Conservation (phyloP, 2,797 vertebrate genomes). For the Bryconaethiops microstoma region DNA sequence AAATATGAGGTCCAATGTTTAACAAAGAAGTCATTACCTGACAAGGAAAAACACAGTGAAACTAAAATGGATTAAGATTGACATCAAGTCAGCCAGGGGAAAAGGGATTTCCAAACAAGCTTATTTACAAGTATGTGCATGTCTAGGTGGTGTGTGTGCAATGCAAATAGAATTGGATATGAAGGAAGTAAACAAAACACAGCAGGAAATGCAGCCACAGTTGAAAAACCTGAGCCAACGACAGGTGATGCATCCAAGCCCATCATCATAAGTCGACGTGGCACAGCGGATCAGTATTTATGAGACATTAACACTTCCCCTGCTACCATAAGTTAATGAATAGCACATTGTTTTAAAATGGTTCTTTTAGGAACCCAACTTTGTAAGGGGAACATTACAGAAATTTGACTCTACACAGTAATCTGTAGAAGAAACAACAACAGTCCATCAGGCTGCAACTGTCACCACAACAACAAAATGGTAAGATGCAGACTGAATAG, state of each 20-base stretch:
- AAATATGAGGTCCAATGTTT: neutral
- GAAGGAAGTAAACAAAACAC: neutral
- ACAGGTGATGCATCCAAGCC: too few species aligned
- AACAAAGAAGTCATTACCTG: neutral
- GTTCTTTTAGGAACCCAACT: neutral
- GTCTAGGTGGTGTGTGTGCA: conserved; percentile 33
- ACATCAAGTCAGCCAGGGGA: conserved; percentile 64
- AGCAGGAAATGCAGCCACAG: neutral
- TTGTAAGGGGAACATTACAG: neutral
- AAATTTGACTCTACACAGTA: too few species aligned
- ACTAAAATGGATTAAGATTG: conserved; percentile 69
- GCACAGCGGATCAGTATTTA: neutral
- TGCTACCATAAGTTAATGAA: neutral
- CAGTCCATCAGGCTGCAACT: neutral
- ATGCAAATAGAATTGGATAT: conserved; percentile 11
- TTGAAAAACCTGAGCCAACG: neutral
- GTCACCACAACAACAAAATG: neutral
- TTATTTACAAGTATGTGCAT: conserved; percentile 69
- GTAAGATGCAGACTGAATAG: neutral
- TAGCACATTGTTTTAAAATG: too few species aligned
- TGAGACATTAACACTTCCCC: neutral
- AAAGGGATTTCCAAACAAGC: conserved; percentile 76
- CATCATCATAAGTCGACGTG: neutral
- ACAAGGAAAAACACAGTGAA: conserved; percentile 39
- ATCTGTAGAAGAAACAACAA: too few species aligned